Evolutionary conservation across 35 echinoderm and acorn worm genomes (phyloP).

Genomic region (Hemicentrotus pulcherrimus): DNA sequence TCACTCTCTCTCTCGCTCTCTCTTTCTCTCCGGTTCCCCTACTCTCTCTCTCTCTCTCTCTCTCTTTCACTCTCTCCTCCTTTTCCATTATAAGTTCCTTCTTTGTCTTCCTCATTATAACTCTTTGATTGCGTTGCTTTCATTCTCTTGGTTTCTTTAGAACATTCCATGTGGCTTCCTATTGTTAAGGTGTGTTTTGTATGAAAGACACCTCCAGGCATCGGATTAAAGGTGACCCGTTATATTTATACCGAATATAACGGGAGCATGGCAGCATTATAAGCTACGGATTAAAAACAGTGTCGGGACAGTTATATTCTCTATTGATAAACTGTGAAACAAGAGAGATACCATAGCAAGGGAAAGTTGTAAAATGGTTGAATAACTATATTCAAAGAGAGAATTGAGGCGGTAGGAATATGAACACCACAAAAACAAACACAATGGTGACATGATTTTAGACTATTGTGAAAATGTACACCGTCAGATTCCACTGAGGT

Average conservation of each 20-base stretch:
- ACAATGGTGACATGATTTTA: no score
- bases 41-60: not conserved
- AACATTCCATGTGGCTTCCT: constrained; percentile 7
- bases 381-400: no score
- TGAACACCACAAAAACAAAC: no score
- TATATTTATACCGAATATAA: not conserved
- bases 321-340: no score
- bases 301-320: no score
- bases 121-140: not conserved
- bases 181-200: not conserved
- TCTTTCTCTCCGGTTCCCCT: not conserved
- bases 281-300: no score
- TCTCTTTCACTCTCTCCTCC: not conserved
- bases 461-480: no score
- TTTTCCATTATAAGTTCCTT: not conserved
- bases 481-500: no score
- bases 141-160: not conserved
- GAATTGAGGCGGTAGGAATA: no score
- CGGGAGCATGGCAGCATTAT: not conserved
- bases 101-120: not conserved
- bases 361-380: no score
- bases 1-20: not conserved
- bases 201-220: not conserved
- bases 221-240: not conserved
- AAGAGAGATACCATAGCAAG: no score